Evolutionary conservation across 2,888 invertebrate genomes (phyloP).

Genomic region (Ophion ventricosus): DNA sequence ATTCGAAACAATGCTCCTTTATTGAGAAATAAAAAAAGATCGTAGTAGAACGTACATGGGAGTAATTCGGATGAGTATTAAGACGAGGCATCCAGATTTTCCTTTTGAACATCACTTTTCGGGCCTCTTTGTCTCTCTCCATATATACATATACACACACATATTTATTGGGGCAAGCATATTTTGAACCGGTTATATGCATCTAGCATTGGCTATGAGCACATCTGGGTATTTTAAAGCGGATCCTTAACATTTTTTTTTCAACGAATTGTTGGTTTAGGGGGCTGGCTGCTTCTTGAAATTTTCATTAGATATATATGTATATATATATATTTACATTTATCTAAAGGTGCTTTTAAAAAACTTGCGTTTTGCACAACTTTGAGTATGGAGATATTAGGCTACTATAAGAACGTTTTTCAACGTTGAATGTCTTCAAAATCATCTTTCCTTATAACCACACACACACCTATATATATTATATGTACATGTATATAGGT

Average conservation of each 20-base stretch:
- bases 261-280: not conserved
- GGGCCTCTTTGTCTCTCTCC: too few species aligned
- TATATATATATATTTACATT: not conserved
- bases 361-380: too few species aligned
- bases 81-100: too few species aligned
- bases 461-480: not conserved
- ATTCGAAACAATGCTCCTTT: too few species aligned
- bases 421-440: not conserved
- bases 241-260: not conserved
- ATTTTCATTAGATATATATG: not conserved
- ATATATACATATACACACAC: too few species aligned
- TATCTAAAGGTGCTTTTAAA: too few species aligned
- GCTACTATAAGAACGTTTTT: not conserved
- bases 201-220: not conserved
- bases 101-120: too few species aligned
- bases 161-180: too few species aligned
- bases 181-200: not conserved
- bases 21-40: too few species aligned
- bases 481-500: slow-evolving; percentile 5
- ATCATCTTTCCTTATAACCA: too few species aligned
- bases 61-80: too few species aligned
- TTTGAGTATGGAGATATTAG: not conserved
- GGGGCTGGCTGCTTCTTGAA: not conserved
- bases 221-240: not conserved
- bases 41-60: too few species aligned